phyloP scores from a whole-genome alignment of 2,888 invertebrate genomes.

The Pristionchus exspectatus region DNA sequence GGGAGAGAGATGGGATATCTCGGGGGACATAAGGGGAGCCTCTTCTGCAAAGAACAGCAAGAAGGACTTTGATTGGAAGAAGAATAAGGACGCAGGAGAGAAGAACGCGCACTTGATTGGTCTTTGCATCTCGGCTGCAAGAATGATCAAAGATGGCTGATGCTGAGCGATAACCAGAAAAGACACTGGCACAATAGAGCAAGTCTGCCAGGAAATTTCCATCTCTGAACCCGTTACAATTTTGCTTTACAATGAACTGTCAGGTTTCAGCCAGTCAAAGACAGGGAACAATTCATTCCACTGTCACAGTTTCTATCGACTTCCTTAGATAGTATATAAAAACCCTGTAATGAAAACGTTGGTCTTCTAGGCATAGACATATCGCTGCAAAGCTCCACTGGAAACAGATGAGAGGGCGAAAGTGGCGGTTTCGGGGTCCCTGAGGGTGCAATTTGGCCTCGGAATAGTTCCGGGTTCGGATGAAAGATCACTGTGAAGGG shows the following conservation, averaged over 20 bases:
- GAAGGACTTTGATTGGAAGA: neutral
- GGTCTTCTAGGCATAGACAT: neutral
- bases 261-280: no score
- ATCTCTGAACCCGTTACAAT: no score
- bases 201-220: no score
- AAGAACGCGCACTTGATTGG: neutral
- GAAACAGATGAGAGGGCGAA: neutral
- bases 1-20: neutral
- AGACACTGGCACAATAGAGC: no score
- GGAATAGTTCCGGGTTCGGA: conserved; percentile 9
- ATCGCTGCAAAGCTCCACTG: neutral
- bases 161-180: no score
- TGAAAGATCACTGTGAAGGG: neutral
- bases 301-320: no score
- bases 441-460: neutral
- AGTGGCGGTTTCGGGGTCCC: neutral
- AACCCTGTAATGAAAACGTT: neutral
- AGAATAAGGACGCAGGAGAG: no score
- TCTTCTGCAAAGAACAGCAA: conserved; percentile 8
- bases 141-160: neutral
- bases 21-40: neutral
- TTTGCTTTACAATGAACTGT: no score
- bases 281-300: no score
- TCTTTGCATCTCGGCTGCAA: neutral
- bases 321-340: neutral